These are phyloP conservation scores for Megathymus violae DNA, from an alignment of 1,140 invertebrate genomes.

Conservation along the genomic window DNA sequence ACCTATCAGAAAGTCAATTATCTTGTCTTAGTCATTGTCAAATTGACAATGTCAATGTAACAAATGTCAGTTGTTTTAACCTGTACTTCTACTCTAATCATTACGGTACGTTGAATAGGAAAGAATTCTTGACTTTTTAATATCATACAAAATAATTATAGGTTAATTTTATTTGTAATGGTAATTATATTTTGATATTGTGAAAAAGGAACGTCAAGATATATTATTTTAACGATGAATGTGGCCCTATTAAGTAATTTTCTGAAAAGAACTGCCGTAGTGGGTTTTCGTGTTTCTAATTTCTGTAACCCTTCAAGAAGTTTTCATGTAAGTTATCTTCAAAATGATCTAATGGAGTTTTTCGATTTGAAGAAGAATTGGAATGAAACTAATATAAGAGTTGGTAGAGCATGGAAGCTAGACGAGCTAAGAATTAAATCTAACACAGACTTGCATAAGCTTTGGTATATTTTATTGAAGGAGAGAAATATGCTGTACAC, in stretches of 20 bases:
- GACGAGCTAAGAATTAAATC: conserved; percentile 98
- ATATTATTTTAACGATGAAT: not conserved
- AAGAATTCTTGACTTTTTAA: too few relatives aligned
- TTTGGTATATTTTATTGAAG: conserved; percentile 98
- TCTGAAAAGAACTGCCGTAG: conserved; percentile 10
- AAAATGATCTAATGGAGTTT: conserved; percentile 92
- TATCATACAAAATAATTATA: too few relatives aligned
- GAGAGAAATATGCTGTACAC: conserved; percentile 98
- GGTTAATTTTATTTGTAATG: too few relatives aligned
- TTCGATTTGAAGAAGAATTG: conserved; percentile 96
- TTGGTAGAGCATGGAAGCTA: conserved; percentile 94
- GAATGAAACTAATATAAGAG: conserved; percentile 90
- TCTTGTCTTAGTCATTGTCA: too few relatives aligned
- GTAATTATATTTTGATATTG: too few relatives aligned
- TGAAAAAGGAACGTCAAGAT: too few relatives aligned
- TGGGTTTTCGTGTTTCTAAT: conserved; percentile 23
- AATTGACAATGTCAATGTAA: too few relatives aligned
- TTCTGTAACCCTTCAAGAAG: conserved; percentile 27
- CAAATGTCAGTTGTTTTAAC: too few relatives aligned
- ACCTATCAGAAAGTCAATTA: too few relatives aligned
- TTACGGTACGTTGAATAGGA: too few relatives aligned
- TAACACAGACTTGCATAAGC: conserved; percentile 97
- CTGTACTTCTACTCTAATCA: too few relatives aligned
- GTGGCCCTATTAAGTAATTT: conserved; percentile 29
- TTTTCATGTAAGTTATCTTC: conserved; percentile 75